Conservation (phyloP, 2,113 vertebrate genomes). For the Pandion haliaetus region DNA sequence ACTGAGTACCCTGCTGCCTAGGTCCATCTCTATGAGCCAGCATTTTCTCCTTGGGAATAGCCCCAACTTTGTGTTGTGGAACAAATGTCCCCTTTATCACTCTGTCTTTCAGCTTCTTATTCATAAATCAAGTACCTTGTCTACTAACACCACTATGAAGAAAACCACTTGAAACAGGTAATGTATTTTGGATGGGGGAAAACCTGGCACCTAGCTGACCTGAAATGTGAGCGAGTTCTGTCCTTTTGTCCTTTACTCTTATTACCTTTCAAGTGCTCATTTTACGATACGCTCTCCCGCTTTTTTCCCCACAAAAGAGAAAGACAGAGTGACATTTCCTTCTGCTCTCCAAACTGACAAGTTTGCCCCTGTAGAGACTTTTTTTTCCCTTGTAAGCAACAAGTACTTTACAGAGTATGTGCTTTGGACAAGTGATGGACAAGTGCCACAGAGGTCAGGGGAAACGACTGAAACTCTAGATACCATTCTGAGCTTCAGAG, state of each 20-base stretch:
- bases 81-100: neutral
- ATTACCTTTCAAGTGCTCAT: neutral
- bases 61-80: neutral
- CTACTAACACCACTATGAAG: neutral
- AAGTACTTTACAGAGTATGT: neutral
- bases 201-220: neutral
- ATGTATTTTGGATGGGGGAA: neutral
- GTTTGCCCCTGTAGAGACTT: neutral
- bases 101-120: neutral
- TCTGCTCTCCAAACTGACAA: neutral
- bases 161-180: neutral
- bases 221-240: neutral
- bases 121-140: neutral
- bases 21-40: neutral
- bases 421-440: neutral
- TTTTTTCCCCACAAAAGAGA: neutral
- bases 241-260: neutral
- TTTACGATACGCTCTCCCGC: neutral
- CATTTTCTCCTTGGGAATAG: neutral
- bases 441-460: neutral
- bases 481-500: neutral
- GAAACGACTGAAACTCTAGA: neutral
- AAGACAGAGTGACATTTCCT: neutral
- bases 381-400: neutral
- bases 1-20: neutral